Evolutionary conservation across 2,113 vertebrate species (phyloP).

Genomic region (Oenanthe melanoleuca): DNA sequence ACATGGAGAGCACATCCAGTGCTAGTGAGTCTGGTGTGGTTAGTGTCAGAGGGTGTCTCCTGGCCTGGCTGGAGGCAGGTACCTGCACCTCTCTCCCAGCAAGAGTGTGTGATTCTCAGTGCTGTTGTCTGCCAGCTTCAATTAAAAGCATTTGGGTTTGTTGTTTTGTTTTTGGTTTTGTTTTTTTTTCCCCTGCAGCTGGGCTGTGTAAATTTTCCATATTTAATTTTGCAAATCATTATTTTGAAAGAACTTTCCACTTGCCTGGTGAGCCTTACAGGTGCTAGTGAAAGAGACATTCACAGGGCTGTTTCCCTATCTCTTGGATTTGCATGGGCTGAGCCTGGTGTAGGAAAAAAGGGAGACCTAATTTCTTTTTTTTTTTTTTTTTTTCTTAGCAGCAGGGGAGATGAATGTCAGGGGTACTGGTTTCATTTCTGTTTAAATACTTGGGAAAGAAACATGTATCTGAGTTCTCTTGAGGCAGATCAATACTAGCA

Average conservation of each 20-base stretch:
- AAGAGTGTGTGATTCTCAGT: not conserved
- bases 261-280: not conserved
- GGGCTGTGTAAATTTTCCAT: not conserved
- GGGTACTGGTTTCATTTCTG: not conserved
- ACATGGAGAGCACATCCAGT: not conserved
- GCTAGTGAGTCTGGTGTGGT: not conserved
- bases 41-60: not conserved
- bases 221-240: not conserved
- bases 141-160: not conserved
- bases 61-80: not conserved
- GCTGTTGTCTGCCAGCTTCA: not conserved
- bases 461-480: not conserved
- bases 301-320: not conserved
- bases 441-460: not conserved
- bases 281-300: not conserved
- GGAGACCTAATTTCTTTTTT: not conserved
- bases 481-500: not conserved
- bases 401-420: not conserved
- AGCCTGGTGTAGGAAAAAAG: not conserved
- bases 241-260: not conserved
- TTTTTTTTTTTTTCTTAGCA: not conserved
- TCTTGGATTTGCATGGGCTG: not conserved
- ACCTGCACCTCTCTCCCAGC: not conserved
- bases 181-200: not conserved
- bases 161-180: not conserved